A percentile compares a stretch with the other conserved stretches of the same genome.
Evolutionary conservation across 2,113 vertebrate species (phyloP).

Genomic region (Opisthocomus hoazin): DNA sequence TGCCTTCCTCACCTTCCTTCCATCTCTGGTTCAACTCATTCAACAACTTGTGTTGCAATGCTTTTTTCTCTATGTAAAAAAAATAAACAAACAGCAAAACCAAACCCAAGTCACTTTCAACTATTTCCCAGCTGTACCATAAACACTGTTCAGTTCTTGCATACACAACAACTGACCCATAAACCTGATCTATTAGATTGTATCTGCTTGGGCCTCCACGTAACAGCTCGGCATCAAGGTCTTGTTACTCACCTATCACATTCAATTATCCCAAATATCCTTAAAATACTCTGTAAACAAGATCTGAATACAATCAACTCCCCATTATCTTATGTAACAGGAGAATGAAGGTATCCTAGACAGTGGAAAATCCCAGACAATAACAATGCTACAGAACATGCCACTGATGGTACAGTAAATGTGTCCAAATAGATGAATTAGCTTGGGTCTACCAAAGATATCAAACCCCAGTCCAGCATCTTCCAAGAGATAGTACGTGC

Average conservation of each 20-base stretch:
- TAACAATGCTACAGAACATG: background rate
- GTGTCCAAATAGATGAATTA: background rate
- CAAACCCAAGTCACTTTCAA: background rate
- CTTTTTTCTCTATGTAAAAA: background rate
- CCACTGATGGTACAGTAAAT: accelerated
- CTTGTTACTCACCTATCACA: background rate
- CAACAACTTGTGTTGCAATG: background rate
- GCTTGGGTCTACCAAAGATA: background rate
- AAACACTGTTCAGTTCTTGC: background rate
- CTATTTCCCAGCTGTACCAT: background rate
- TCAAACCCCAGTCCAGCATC: background rate
- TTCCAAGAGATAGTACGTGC: background rate
- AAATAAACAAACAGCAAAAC: background rate
- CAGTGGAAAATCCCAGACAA: background rate
- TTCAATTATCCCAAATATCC: background rate
- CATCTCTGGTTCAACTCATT: background rate
- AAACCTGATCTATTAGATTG: background rate
- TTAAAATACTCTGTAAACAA: background rate
- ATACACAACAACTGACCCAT: background rate
- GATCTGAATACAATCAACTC: background rate
- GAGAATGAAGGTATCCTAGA: background rate
- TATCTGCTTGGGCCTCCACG: background rate
- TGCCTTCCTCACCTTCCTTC: background rate
- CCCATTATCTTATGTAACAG: background rate
- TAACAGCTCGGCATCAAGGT: background rate